A percentile compares a stretch with the other conserved stretches of the same genome.
Conservation (phyloP, 1,140 invertebrate species). For the Parapsyche elsis region DNA sequence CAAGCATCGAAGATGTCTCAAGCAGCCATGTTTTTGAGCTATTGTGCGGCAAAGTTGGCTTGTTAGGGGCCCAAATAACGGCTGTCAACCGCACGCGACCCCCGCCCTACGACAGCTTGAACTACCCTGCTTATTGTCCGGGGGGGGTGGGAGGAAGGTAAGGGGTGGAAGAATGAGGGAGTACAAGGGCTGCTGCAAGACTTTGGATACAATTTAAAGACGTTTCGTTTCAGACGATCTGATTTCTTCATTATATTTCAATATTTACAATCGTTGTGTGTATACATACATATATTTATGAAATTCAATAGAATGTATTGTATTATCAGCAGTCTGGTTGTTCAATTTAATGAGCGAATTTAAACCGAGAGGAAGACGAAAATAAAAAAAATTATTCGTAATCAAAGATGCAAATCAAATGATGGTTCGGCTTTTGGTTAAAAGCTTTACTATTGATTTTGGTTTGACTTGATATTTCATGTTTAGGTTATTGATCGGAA, state of each 20-base stretch:
- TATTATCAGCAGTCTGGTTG: too few species aligned
- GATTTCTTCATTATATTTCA: neutral
- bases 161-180: neutral
- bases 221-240: neutral
- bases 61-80: slow-evolving; percentile 45
- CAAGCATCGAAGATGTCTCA: slow-evolving; percentile 36
- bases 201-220: slow-evolving; percentile 21
- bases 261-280: too few species aligned
- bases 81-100: slow-evolving; percentile 36
- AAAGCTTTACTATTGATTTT: too few species aligned
- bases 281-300: too few species aligned
- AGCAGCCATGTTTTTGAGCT: slow-evolving; percentile 38
- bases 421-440: too few species aligned
- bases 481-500: too few species aligned
- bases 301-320: too few species aligned
- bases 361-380: too few species aligned
- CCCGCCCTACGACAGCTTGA: slow-evolving; percentile 11
- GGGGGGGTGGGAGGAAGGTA: neutral
- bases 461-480: too few species aligned
- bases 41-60: slow-evolving; percentile 42
- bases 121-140: slow-evolving; percentile 37
- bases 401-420: too few species aligned
- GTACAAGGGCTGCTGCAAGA: slow-evolving; percentile 5
- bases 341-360: too few species aligned
- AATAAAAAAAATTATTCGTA: too few species aligned